Evolutionary conservation across 2,888 invertebrate species (phyloP).

Genomic region (Laothoe populi): DNA sequence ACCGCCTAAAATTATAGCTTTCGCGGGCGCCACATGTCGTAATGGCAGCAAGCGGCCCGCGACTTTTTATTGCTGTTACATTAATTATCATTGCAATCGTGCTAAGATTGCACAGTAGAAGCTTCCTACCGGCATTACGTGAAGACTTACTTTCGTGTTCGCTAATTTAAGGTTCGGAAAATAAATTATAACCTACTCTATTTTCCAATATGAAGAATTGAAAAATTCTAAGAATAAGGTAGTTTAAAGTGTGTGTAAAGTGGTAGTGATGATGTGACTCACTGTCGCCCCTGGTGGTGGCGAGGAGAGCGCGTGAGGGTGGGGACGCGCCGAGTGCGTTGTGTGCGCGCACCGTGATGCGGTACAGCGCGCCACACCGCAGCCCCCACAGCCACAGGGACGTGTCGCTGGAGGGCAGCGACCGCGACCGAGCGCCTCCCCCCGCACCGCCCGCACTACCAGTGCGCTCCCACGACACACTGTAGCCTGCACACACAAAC

Average conservation of each 20-base stretch:
- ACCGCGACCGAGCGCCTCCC: slow-evolving; percentile 70
- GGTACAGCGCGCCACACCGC: slow-evolving; percentile 89
- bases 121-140: too few relatives aligned
- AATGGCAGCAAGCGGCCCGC: too few relatives aligned
- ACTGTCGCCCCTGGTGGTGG: slow-evolving; percentile 85
- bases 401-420: slow-evolving; percentile 52
- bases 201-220: too few relatives aligned
- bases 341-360: slow-evolving; percentile 87
- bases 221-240: too few relatives aligned
- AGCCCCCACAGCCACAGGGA: slow-evolving; percentile 86
- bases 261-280: slow-evolving; percentile 31
- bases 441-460: slow-evolving; percentile 67
- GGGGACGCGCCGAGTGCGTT: slow-evolving; percentile 88
- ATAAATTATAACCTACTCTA: too few relatives aligned
- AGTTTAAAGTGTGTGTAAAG: neutral
- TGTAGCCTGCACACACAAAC: slow-evolving; percentile 52
- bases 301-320: slow-evolving; percentile 76
- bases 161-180: too few relatives aligned
- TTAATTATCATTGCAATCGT: too few relatives aligned
- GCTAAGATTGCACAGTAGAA: too few relatives aligned
- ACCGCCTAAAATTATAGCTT: too few relatives aligned
- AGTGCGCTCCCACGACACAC: slow-evolving; percentile 71
- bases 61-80: too few relatives aligned
- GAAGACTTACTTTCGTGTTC: too few relatives aligned
- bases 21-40: too few relatives aligned